Percentiles rank a stretch among this genome's conserved stretches.
Conservation (phyloP, 2,113 vertebrate genomes). For the Trochalopteron elliotii region DNA sequence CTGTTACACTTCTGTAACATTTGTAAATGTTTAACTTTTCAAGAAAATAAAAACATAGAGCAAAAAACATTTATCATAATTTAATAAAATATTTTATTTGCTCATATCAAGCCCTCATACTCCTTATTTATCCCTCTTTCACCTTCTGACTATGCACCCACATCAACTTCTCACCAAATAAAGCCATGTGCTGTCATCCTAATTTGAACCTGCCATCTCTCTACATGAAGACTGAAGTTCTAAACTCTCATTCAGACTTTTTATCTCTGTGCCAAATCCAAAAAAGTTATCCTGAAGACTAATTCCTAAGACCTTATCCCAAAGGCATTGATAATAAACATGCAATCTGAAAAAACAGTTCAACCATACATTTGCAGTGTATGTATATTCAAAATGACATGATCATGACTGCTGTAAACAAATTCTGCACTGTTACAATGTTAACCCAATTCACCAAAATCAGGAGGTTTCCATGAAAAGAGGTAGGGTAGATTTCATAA, state of each 20-base stretch:
- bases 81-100: not conserved
- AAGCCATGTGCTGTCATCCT: not conserved
- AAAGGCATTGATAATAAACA: not conserved
- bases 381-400: not conserved
- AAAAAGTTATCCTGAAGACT: not conserved
- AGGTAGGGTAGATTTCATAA: not conserved
- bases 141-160: not conserved
- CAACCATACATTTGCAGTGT: not conserved
- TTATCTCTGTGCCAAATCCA: not conserved
- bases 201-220: not conserved
- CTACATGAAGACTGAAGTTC: accelerated
- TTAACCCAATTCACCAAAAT: not conserved
- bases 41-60: not conserved
- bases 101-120: not conserved
- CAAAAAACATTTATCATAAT: not conserved
- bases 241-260: not conserved
- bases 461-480: not conserved
- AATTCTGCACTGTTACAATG: not conserved
- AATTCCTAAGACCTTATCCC: not conserved
- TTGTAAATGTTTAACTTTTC: not conserved
- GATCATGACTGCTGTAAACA: not conserved
- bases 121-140: not conserved
- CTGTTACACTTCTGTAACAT: not conserved
- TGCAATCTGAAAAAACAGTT: not conserved
- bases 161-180: not conserved